A percentile compares a stretch with the other conserved stretches of the same genome.
phyloP scores from a whole-genome alignment of 2,797 vertebrate species.

The Eulemur rubriventer region DNA sequence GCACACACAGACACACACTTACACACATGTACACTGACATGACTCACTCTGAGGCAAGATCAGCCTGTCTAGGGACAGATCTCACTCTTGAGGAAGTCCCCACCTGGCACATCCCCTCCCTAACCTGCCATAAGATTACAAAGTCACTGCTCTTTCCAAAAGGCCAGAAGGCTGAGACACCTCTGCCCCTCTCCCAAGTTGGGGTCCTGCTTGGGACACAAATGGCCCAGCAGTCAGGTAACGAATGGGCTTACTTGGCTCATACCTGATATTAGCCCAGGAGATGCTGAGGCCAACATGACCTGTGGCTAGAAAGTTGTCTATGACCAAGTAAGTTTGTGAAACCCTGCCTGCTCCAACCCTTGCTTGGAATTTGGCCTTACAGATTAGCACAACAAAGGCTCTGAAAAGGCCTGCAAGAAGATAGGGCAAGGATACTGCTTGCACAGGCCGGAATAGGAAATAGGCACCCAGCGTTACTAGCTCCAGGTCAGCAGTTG shows the following conservation, averaged over 20 bases:
- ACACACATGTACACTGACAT: accelerated
- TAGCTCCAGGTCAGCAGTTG: background rate
- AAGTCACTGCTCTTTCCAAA: background rate
- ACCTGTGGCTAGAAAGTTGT: background rate
- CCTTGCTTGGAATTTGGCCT: background rate
- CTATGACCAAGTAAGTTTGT: background rate
- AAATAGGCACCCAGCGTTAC: background rate
- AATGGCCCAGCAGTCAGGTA: background rate
- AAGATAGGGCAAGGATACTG: background rate
- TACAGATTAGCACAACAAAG: background rate
- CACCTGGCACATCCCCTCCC: background rate
- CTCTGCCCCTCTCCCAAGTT: background rate
- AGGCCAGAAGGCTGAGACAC: background rate
- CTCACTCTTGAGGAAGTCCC: background rate
- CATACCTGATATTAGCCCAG: background rate
- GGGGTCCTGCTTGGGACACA: background rate
- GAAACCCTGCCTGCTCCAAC: background rate
- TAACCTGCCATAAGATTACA: background rate
- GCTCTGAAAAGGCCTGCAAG: background rate
- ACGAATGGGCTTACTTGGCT: background rate
- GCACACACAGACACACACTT: background rate
- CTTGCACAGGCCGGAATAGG: background rate
- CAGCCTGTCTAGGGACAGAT: background rate
- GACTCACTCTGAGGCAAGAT: background rate
- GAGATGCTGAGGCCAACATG: background rate